A percentile compares a stretch with the other conserved stretches of the same genome.
Evolutionary conservation across 2,888 invertebrate genomes (phyloP).

Genomic region (Criorhina ranunculi): DNA sequence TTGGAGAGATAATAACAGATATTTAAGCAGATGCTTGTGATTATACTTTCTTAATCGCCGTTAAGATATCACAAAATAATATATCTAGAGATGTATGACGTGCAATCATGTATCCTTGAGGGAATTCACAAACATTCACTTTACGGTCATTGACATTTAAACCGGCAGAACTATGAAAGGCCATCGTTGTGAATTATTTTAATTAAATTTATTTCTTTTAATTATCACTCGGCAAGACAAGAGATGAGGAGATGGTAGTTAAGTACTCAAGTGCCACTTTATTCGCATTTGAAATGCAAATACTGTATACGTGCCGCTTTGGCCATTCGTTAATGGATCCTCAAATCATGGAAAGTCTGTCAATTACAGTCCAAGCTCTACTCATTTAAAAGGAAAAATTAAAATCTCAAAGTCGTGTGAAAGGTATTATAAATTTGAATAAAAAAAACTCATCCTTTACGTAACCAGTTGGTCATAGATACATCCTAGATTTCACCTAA

Average conservation of each 20-base stretch:
- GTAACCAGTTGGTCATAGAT: conserved; percentile 14
- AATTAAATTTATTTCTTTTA: conserved; percentile 24
- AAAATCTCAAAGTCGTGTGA: conserved; percentile 3
- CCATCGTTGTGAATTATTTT: conserved; percentile 6
- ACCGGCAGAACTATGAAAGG: neutral
- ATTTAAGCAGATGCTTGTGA: too few relatives aligned
- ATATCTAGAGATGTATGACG: too few relatives aligned
- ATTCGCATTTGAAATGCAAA: conserved; percentile 27
- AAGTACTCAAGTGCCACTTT: conserved; percentile 19
- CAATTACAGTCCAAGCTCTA: conserved; percentile 2
- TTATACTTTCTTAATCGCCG: too few relatives aligned
- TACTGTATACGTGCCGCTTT: neutral
- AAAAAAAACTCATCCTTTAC: neutral
- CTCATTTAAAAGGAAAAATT: conserved; percentile 33
- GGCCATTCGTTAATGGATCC: conserved; percentile 36
- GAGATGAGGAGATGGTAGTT: neutral
- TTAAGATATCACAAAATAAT: too few relatives aligned
- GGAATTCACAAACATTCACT: too few relatives aligned
- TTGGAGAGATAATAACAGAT: neutral
- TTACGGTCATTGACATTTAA: neutral
- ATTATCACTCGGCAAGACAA: neutral
- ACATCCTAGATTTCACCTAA: conserved; percentile 19
- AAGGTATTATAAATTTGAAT: neutral
- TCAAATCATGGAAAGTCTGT: neutral
- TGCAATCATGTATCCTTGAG: too few relatives aligned